Percentiles rank a stretch among this genome's conserved stretches.
Conservation (phyloP, 1,140 invertebrate genomes). For the Drosophila repletoides region DNA sequence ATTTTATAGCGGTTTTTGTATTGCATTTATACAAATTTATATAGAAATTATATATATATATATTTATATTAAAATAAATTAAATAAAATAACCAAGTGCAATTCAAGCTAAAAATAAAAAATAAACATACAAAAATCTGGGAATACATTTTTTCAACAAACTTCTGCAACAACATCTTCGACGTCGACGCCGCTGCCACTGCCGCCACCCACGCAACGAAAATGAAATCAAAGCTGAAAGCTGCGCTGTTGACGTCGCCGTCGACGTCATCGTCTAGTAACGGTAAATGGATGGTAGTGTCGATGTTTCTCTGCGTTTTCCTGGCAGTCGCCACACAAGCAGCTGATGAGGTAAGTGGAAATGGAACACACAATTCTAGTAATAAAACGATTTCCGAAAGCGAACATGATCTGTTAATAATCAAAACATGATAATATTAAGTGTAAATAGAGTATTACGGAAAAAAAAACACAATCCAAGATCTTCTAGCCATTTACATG, state of each 20-base stretch:
- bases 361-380: background rate
- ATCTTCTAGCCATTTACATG: no score
- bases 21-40: conserved; percentile 33
- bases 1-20: conserved; percentile 25
- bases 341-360: conserved; percentile 65
- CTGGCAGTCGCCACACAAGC: conserved; percentile 65
- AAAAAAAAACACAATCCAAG: no score
- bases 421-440: no score
- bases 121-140: conserved; percentile 41
- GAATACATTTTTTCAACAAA: conserved; percentile 24
- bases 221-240: conserved; percentile 73
- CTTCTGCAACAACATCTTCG: conserved; percentile 21
- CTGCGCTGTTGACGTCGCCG: conserved; percentile 32
- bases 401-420: no score
- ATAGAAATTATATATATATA: background rate
- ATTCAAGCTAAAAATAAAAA: conserved; percentile 15
- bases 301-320: conserved; percentile 49
- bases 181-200: background rate
- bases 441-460: no score
- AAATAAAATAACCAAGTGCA: background rate
- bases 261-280: conserved; percentile 19
- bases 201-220: conserved; percentile 31
- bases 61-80: background rate
- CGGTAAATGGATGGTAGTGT: conserved; percentile 52
- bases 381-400: no score